Percentiles rank a stretch among this genome's conserved stretches.
Conservation (phyloP, 2,113 vertebrate species). For the Takifugu flavidus region DNA sequence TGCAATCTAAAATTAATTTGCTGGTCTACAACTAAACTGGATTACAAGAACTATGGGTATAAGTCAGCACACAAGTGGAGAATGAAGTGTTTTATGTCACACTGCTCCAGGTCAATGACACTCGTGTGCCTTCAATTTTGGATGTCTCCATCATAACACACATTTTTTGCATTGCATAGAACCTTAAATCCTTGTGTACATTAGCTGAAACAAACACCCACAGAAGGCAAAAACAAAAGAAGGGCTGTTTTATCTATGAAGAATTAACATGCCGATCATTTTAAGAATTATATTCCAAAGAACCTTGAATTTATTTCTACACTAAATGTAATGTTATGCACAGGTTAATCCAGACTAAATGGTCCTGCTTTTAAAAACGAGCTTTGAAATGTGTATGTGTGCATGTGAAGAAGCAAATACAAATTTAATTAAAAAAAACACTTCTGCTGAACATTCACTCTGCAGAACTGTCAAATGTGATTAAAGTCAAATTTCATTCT, state of each 20-base stretch:
- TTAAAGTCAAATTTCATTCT: too few species aligned
- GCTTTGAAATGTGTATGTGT: neutral
- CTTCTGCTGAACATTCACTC: too few species aligned
- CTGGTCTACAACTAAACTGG: constrained; percentile 20
- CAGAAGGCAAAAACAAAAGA: constrained; percentile 1
- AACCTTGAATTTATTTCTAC: constrained; percentile 26
- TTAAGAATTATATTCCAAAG: neutral
- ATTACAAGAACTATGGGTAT: constrained; percentile 9
- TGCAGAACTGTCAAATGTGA: too few species aligned
- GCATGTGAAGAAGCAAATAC: too few species aligned
- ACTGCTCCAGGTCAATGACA: constrained; percentile 4
- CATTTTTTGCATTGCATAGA: constrained; percentile 35
- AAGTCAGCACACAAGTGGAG: constrained; percentile 4
- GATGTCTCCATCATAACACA: neutral
- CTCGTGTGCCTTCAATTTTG: neutral
- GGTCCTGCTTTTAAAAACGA: neutral
- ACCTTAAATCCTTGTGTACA: constrained; percentile 11
- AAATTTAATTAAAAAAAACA: too few species aligned
- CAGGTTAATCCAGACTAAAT: too few species aligned
- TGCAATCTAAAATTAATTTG: constrained; percentile 18
- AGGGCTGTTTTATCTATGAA: too few species aligned
- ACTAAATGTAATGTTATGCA: neutral
- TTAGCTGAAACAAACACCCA: constrained; percentile 6
- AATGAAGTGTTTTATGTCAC: neutral
- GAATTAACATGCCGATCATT: too few species aligned